Evolutionary conservation across 2,888 invertebrate genomes (phyloP).

Genomic region (Chymomyza fuscimana): DNA sequence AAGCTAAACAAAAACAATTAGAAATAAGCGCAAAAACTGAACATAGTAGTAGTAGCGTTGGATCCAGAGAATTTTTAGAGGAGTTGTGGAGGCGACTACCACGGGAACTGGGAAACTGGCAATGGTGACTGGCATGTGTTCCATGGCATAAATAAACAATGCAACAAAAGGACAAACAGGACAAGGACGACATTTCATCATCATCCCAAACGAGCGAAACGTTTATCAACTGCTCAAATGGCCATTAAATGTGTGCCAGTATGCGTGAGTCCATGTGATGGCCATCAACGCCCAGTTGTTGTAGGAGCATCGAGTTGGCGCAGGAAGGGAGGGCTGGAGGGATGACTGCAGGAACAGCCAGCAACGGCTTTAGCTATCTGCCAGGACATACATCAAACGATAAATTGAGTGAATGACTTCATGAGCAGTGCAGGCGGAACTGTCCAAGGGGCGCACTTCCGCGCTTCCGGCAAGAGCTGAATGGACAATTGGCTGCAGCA

Average conservation of each 20-base stretch:
- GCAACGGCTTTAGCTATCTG: constrained; percentile 53
- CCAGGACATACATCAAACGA: constrained; percentile 78
- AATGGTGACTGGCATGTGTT: constrained; percentile 33
- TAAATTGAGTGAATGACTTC: constrained; percentile 80
- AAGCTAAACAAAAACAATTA: constrained; percentile 60
- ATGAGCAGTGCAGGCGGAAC: constrained; percentile 68
- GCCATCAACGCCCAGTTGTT: constrained; percentile 50
- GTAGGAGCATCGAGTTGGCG: constrained; percentile 14
- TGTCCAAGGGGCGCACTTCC: constrained; percentile 64
- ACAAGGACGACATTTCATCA: constrained; percentile 71
- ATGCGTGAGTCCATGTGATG: constrained; percentile 32
- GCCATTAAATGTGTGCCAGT: constrained; percentile 76
- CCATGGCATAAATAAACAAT: constrained; percentile 74
- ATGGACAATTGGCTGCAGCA: constrained; percentile 60
- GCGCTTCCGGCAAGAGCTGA: constrained; percentile 27
- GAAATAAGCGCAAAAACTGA: constrained; percentile 67
- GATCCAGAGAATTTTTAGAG: constrained; percentile 12
- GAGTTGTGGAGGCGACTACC: constrained; percentile 25
- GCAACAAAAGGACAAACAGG: constrained; percentile 45
- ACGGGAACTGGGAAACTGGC: constrained; percentile 9
- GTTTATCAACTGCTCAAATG: constrained; percentile 80
- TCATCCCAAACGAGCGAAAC: constrained; percentile 74
- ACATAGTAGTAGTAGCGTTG: not conserved
- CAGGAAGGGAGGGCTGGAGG: not conserved
- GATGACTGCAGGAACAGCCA: constrained; percentile 3